These are phyloP conservation scores for Batillaria attramentaria DNA, from an alignment of 1,140 invertebrate genomes.

Conservation along the genomic window DNA sequence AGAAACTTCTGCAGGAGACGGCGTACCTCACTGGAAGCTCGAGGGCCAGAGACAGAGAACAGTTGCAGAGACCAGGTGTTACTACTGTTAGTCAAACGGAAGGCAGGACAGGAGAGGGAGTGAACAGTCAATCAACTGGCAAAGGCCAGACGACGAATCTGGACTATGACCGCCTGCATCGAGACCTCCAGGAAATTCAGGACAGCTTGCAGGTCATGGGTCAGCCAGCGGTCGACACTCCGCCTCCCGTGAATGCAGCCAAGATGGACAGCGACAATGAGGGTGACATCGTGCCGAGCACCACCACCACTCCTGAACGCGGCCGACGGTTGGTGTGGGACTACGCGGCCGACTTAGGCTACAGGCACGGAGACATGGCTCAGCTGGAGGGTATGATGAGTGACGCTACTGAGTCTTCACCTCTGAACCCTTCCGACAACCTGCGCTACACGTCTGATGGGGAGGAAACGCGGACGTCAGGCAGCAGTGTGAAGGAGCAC, in stretches of 20 bases:
- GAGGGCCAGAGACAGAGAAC: conserved; percentile 8
- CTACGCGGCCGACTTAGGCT: conserved; percentile 60
- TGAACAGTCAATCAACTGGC: not conserved
- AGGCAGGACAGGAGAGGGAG: not conserved
- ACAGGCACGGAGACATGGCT: conserved; percentile 45
- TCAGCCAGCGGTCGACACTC: not conserved
- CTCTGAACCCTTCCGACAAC: conserved; percentile 36
- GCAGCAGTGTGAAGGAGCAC: conserved; percentile 32
- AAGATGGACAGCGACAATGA: conserved; percentile 38
- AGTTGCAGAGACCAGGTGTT: not conserved
- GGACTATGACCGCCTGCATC: conserved; percentile 56
- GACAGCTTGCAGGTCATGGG: conserved; percentile 50
- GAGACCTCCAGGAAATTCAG: conserved; percentile 63
- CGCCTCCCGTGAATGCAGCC: conserved; percentile 3
- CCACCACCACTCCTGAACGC: conserved; percentile 40
- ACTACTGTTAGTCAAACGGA: too few species aligned
- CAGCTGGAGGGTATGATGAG: conserved; percentile 51
- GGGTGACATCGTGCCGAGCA: conserved; percentile 53
- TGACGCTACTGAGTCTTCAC: conserved; percentile 33
- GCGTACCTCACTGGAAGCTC: conserved; percentile 19
- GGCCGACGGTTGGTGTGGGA: conserved; percentile 57
- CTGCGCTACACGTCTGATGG: conserved; percentile 41
- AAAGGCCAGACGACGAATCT: conserved; percentile 28
- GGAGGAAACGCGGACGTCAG: conserved; percentile 43
- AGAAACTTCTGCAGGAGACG: conserved; percentile 26